Evolutionary conservation across 2,888 invertebrate genomes (phyloP), one percentile per base, ranked within the genome.

Genomic region (Eurytoma adleriae): DNA sequence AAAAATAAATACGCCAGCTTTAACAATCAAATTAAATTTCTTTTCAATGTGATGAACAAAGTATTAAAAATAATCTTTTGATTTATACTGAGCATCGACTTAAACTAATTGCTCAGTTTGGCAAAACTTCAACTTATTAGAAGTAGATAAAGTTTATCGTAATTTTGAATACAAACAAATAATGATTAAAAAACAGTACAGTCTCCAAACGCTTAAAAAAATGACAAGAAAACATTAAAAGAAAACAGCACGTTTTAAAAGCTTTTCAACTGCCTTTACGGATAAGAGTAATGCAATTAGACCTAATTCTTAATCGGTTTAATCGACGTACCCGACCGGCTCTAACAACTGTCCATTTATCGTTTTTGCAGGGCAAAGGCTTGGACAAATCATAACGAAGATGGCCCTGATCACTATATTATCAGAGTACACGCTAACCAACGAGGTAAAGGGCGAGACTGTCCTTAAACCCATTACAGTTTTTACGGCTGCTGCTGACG

Each of bases 371-470:
- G 88, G 88, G 30, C 87, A 85, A 75, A 82, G 86, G 72, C 84
- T 88, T 13, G 87, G 86, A 30, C 24, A 79, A 14, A 18, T 87
- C 24, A 86, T 88, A 66, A 83, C 85, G 10, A 86, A 85, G 81
- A 83, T 86, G 24, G 86, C 84, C 1, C 40, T 87, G 48, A 84
- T 84, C 12, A 85, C 83, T 54, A 85, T 87, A 79, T 77, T 87
- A 18, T 79, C 64, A 61, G 73, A 85, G 5, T 87, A 86, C 62
- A 78, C 83, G 40, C 73, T 87, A n/a, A 71, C 73, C 67, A 83
- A 82, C 20, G 81, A 84, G 64, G 66, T 71, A 13, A 78, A 78
- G 30, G 69, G 66, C 64, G 64, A 40, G 5, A 81, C 80, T 18
- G 54, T 75, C 13, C 48, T 85, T 10, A 84, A 79, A 64, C 83